phyloP scores from a whole-genome alignment of 2,888 invertebrate genomes.

The Morpho helenor region DNA sequence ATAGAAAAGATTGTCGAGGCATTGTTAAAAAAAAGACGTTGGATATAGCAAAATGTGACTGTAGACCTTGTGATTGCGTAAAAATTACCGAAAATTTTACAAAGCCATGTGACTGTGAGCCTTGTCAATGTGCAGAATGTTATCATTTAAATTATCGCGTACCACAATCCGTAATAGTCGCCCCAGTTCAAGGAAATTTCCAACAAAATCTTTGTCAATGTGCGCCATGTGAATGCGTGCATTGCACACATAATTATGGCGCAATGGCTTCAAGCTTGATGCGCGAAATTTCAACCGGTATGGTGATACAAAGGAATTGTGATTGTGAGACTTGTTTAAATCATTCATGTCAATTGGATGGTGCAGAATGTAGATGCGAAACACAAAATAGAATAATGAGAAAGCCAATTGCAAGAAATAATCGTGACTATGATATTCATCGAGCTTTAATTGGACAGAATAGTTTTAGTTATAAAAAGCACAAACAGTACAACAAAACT shows the following conservation, averaged over 20 bases:
- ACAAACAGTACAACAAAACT: neutral
- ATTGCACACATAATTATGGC: slow-evolving; percentile 36
- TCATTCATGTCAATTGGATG: slow-evolving; percentile 39
- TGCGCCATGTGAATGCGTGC: slow-evolving; percentile 46
- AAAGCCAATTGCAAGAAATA: slow-evolving; percentile 42
- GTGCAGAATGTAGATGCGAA: slow-evolving; percentile 43
- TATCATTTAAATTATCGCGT: slow-evolving; percentile 21
- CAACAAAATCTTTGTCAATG: slow-evolving; percentile 41
- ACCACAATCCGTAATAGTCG: slow-evolving; percentile 34
- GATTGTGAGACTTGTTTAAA: slow-evolving; percentile 43
- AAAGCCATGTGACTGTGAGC: slow-evolving; percentile 39
- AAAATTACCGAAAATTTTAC: slow-evolving; percentile 27
- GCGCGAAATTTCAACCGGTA: slow-evolving; percentile 44
- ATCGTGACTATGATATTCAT: slow-evolving; percentile 46
- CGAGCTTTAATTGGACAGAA: slow-evolving; percentile 29
- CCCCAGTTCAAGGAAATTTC: slow-evolving; percentile 34
- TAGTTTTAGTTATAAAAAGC: neutral
- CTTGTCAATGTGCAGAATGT: slow-evolving; percentile 44
- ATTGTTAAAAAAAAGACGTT: slow-evolving; percentile 24
- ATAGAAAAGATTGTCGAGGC: slow-evolving; percentile 33
- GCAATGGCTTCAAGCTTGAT: slow-evolving; percentile 32
- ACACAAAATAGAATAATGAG: slow-evolving; percentile 36
- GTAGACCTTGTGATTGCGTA: slow-evolving; percentile 40
- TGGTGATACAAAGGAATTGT: slow-evolving; percentile 38
- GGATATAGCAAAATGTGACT: slow-evolving; percentile 33